These are phyloP conservation scores for Camponotus vicinus DNA, from an alignment of 1,140 invertebrate species.

Conservation along the genomic window DNA sequence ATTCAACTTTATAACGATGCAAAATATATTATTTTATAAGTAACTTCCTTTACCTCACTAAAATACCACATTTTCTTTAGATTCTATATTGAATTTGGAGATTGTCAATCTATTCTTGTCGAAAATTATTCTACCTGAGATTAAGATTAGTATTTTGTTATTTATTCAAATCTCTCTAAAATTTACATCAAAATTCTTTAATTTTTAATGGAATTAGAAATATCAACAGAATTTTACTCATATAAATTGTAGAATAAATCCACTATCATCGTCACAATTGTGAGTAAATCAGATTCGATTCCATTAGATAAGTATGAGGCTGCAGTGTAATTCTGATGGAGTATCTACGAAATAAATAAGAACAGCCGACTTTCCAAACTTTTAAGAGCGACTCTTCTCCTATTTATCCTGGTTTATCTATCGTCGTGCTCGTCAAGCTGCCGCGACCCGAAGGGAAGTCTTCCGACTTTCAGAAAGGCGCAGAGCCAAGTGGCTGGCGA, in stretches of 20 bases:
- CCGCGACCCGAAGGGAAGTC: slow-evolving; percentile 20
- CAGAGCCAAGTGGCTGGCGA: slow-evolving; percentile 51
- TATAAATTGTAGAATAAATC: neutral
- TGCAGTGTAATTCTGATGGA: slow-evolving; percentile 31
- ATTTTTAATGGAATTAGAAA: neutral
- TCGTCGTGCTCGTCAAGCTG: neutral
- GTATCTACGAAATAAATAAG: slow-evolving; percentile 46
- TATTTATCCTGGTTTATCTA: slow-evolving; percentile 57
- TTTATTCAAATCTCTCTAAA: neutral
- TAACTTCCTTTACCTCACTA: neutral
- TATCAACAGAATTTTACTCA: neutral
- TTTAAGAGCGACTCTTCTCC: slow-evolving; percentile 42
- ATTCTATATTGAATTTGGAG: neutral
- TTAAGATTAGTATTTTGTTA: neutral
- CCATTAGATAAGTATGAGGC: slow-evolving; percentile 37
- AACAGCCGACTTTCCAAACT: slow-evolving; percentile 48
- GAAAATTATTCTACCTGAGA: neutral
- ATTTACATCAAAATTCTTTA: neutral
- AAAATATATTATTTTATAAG: neutral
- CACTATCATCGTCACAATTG: neutral
- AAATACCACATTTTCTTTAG: neutral
- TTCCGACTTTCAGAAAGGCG: slow-evolving; percentile 40
- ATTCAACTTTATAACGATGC: neutral
- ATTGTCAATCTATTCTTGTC: neutral
- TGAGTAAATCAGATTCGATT: slow-evolving; percentile 28